These are phyloP conservation scores for Sebastes cheni DNA, from an alignment of 2,797 vertebrate genomes.

Conservation along the genomic window DNA sequence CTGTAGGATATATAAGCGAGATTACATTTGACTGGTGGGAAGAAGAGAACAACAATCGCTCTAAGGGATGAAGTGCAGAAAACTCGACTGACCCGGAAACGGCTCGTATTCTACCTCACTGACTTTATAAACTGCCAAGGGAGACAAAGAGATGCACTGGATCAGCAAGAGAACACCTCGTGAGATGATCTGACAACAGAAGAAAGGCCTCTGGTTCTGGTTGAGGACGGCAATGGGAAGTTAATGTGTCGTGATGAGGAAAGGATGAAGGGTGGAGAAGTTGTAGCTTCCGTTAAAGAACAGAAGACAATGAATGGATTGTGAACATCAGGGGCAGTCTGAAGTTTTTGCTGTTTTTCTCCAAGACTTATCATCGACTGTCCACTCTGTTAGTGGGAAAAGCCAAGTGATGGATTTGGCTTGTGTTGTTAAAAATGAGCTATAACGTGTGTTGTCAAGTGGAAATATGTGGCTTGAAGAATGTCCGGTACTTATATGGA, in stretches of 20 bases:
- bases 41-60: neutral
- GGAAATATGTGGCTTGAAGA: neutral
- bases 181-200: slow-evolving; percentile 11
- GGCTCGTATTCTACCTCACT: slow-evolving; percentile 15
- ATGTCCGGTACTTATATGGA: neutral
- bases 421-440: neutral
- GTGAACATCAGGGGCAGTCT: neutral
- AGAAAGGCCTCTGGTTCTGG: neutral
- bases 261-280: neutral
- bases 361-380: neutral
- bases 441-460: neutral
- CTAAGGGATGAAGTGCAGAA: neutral
- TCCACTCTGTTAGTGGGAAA: neutral
- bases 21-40: slow-evolving; percentile 14
- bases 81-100: slow-evolving; percentile 46
- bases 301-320: neutral
- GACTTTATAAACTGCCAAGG: slow-evolving; percentile 5
- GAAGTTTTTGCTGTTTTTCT: neutral
- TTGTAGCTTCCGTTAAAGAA: neutral
- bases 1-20: neutral
- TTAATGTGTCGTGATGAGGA: slow-evolving; percentile 12
- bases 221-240: neutral
- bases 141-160: neutral
- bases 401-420: neutral
- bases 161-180: neutral